Evolutionary conservation across 1,140 invertebrate species (phyloP), one percentile per base, ranked within the genome.

Genomic region (Antheraea pernyi): DNA sequence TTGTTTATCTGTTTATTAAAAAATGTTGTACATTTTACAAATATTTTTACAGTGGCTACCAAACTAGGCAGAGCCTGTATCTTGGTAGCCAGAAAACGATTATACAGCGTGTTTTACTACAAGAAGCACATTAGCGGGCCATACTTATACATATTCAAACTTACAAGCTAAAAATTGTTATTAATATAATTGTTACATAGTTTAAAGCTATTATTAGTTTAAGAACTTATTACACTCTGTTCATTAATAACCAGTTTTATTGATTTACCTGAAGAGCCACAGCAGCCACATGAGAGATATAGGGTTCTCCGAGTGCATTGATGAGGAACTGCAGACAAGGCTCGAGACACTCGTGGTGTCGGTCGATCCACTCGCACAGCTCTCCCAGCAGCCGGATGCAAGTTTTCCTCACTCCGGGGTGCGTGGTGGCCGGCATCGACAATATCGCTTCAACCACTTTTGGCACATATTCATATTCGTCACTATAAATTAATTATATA

Each of bases 351-450:
- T 96, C 94, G 0, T 97, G 94, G 93, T 99, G 97, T 86, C 95
- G 95, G 81, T 98, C 96, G 58, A 99, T 96, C 99, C 99, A 99
- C 83, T 99, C 98, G 79, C 97, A 96, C 19, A 99, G 93, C 92
- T 99, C 98, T 7, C 98, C 98, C 39, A 99, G 92, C 16, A 99
- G 93, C 71, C 97, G 93, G 63, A 99, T 95, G 76, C 97, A 97
- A 0, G 98, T 99, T 82, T 97, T 95, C 62, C 96, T 93, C 0
- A 99, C 97, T 10, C 97, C 97, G 62, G 98, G 94, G 83, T 99
- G 98, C 0, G 96, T 96, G 66, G 95, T 95, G 72, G 96, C 94
- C 0, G 97, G 97, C 85, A 99, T 95, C 78, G 95, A 95, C 30
- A 99, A 91, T 71, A 99, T 97, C 19, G 97, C 97, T 89, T 99